These are phyloP conservation scores for Bambusicola thoracicus DNA, from an alignment of 2,113 vertebrate species.

Conservation along the genomic window DNA sequence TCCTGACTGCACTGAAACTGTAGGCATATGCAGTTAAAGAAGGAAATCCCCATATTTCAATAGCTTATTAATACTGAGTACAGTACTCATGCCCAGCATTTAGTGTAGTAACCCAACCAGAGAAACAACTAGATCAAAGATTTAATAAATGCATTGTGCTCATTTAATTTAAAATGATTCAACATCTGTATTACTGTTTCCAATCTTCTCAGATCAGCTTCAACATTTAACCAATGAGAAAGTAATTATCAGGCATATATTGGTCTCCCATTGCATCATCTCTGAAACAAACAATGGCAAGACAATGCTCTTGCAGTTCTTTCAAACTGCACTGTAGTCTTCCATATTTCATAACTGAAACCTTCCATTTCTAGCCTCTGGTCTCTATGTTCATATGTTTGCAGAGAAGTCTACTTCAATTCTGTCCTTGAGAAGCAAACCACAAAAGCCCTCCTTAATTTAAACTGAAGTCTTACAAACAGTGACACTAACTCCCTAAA, in stretches of 20 bases:
- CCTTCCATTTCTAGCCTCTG: neutral
- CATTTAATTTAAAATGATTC: neutral
- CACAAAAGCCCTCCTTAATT: neutral
- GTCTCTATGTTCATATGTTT: neutral
- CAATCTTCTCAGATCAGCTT: neutral
- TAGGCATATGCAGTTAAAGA: neutral
- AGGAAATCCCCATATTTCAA: neutral
- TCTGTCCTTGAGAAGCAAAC: neutral
- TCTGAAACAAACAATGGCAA: neutral
- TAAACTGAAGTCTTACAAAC: neutral
- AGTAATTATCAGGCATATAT: neutral
- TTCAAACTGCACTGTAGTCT: neutral
- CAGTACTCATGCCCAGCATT: fast-evolving
- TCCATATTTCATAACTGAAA: neutral
- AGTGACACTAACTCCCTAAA: neutral
- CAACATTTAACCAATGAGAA: neutral
- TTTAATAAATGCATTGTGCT: neutral
- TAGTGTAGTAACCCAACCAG: fast-evolving
- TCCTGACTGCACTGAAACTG: neutral
- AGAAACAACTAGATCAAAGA: neutral
- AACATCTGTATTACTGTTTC: neutral
- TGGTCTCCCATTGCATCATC: neutral
- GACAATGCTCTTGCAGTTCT: neutral
- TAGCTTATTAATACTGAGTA: neutral
- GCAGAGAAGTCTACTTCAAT: neutral